Evolutionary conservation across 2,888 invertebrate species (phyloP), one percentile per base, ranked within the genome.

Genomic region (Priocnemis perturbator): DNA sequence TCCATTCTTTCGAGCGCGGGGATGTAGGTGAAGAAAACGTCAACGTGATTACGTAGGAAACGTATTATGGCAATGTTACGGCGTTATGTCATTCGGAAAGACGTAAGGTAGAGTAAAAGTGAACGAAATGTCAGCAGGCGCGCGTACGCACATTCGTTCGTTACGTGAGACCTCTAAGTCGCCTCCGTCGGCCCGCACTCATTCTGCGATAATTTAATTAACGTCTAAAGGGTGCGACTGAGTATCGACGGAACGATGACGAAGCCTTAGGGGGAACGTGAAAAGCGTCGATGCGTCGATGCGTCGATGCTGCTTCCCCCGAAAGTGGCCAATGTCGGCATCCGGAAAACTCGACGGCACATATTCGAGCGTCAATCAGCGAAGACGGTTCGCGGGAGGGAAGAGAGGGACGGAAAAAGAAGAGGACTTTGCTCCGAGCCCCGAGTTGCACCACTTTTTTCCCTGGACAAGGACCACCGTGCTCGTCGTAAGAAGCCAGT

Each of bases 401-500:
- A 48, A 52, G 30, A 30, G 37, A 48, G 23, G 47, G 59, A 26
- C 30, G 3, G 44, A 60, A 47, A 44, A 58, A 44, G 44, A 14
- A 9, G 50, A 50, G 17, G 37, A 37, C 11, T 11, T 37, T 30
- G 30, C n/a, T 3, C 59, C 26, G 57, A 45, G 30, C n/a, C n/a
- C 59, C 26, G 57, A 45, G 45, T 47, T 26, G 20, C 21, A 50
- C 19, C 50, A 37, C 50, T 50, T 50, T 50, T 50, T 57, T 48
- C 48, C 23, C 45, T 67, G 61, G 71, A 69, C 73, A 63, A 78
- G 69, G 81, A 81, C 84, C 84, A 83, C 81, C 81, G 67, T 78
- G 78, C 69, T 69, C 71, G 78, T 66, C 64, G 65, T 72, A 68
- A 72, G 63, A 37, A 9, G 37, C 37, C 4, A 37, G 37, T 5